phyloP scores from a whole-genome alignment of 2,113 vertebrate genomes.

The Lepus timidus region DNA sequence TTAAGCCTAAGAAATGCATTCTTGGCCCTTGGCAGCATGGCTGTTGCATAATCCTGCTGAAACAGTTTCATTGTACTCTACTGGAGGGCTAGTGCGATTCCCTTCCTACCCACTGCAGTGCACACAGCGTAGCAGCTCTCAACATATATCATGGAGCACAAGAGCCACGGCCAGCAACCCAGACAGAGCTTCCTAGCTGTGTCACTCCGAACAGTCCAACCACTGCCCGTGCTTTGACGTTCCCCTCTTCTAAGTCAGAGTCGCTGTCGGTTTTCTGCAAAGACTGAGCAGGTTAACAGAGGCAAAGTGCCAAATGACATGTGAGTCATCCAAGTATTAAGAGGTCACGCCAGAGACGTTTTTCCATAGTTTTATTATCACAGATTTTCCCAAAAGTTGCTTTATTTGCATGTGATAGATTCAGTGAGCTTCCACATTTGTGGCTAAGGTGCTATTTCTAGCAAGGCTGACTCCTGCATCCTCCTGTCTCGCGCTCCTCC shows the following conservation, averaged over 20 bases:
- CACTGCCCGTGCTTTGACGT: neutral
- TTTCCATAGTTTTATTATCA: neutral
- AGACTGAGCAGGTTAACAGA: neutral
- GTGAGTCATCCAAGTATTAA: neutral
- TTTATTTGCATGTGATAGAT: constrained; percentile 32
- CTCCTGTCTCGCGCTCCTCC: neutral
- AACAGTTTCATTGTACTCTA: neutral
- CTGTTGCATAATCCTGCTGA: neutral
- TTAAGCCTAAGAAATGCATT: neutral
- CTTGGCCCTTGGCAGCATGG: neutral
- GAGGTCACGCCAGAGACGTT: neutral
- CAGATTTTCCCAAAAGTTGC: neutral
- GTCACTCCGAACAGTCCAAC: neutral
- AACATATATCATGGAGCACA: neutral
- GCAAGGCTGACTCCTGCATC: neutral
- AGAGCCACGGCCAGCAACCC: neutral
- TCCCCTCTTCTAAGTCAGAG: constrained; percentile 5
- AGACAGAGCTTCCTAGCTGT: neutral
- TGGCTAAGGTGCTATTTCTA: neutral
- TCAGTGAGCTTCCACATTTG: neutral
- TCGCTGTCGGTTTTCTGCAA: neutral
- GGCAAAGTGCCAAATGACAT: neutral
- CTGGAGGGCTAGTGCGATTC: neutral
- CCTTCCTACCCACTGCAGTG: neutral
- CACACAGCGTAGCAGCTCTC: neutral